Base-by-base conservation (phyloP, 2,797 vertebrate genomes). In the Tarsius wallacei region DNA sequence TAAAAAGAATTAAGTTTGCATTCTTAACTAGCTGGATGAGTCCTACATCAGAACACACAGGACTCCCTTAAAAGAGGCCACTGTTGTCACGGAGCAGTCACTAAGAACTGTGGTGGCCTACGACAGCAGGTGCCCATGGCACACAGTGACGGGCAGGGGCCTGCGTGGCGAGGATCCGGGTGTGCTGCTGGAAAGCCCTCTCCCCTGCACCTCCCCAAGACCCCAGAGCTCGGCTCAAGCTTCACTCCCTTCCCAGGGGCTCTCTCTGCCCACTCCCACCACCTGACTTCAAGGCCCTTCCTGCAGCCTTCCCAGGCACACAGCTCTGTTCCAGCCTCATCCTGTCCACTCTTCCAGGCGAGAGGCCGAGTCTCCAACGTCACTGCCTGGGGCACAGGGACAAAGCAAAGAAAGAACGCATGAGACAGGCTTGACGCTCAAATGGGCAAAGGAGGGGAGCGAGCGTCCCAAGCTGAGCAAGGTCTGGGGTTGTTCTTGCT, bases 11-110 rank as follows among this genome's bases (percentile, higher is more conserved):
- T 19, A 59, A 10, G 19, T 63, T 87, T 84, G 33, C 61, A 14
- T 70, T 92, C 73, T 87, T 87, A 76, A 90, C 66, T 47, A 82
- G 73, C 17, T 88, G 57, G 71, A 36, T 28, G 14, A 83, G 33
- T 42, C 82, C 77, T 57, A 55, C 7, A 89, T 22, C 31, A 28
- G 51, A 77, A 95, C 28, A 88, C 33, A 61, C 0, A 36, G 55
- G 33, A 2, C 28, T 13, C 49, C 26, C 51, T n/a, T 28, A 36
- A 64, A 51, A 17, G 47, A 73, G 31, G 42, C 74, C 24, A 4
- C 2, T 3, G 73, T 47, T 47, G 33, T 88, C 73, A 15, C 0
- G 13, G 24, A 31, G 70, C n/a, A 68, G 63, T 55, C 28, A 1
- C 51, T 61, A 6, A 51, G 33, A 74, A 28, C 14, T 22, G 19